Base-by-base conservation (phyloP, 2,113 vertebrate species). In the Copsychus sechellarum region DNA sequence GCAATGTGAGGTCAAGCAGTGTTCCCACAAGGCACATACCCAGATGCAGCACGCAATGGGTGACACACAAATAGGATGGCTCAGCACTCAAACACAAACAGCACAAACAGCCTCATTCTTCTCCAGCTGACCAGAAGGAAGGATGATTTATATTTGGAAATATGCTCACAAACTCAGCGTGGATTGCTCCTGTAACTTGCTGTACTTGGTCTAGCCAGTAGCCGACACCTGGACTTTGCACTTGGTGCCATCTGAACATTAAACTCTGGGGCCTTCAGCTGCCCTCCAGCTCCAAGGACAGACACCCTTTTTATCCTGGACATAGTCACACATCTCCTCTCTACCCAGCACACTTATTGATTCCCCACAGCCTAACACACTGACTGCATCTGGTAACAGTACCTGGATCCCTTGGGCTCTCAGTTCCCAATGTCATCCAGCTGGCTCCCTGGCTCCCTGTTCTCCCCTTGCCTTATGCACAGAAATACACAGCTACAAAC, bases 21-120 rank as follows among this genome's bases (percentile, higher is more conserved):
- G 31, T 8, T 89, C 62, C 66, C 57, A 76, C 26, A 15, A 86
- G 58, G 57, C 20, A 53, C 3, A 4, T 2, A n/a, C n/a, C 57
- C 28, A 53, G n/a, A 61, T 9, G 15, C 26, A 61, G 23, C 18
- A 64, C 0, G 0, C 40, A 42, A 34, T 0, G 0, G 25, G 29
- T 12, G 12, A 64, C 40, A 50, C 43, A 18, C 12, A 8, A 21
- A 36, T 7, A 77, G 45, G 36, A 84, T 9, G 6, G 36, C 22
- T 60, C 33, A 34, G 29, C 8, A 33, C 45, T 43, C 19, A 33
- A 87, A 72, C 26, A 69, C 25, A n/a, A 48, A 72, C 12, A 33
- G 45, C 33, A 54, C 21, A 26, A 58, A 45, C 24, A 43, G 16
- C 24, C 12, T 65, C 42, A 38, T 56, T 36, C 16, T 69, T 16